Base-by-base conservation (phyloP, 35 echinoderm and acorn worm genomes). In the Ptychodera flava region DNA sequence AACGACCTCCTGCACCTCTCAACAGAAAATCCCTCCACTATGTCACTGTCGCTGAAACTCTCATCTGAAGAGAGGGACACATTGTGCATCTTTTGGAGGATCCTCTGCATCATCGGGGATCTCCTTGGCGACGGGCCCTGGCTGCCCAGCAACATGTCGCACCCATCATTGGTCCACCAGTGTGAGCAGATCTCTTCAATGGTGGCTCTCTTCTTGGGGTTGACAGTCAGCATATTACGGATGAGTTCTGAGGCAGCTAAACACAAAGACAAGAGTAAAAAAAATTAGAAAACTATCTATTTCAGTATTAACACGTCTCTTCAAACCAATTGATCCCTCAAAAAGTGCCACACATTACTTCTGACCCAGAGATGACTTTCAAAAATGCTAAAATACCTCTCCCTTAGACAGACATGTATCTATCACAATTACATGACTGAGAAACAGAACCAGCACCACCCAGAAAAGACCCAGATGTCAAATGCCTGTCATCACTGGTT, bases 201-300 rank as follows among this genome's bases (percentile, higher is more conserved):
- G 52, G 89, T 90, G 31, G 88, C 93, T 33, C 95, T 45, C 32
- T 92, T 92, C 30, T 87, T 88, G 33, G 95, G 85, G 79, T 94
- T 89, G 16, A 98, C 92, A 1, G 87, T 92, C 84, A 98, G 77
- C 80, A 98, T 83, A 28, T 79, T 84, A 30, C 85, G 85, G 35
- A 98, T 98, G 32, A 98, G 83, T 33, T 85, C 82, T 28, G 93
- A 91, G 86, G 90, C 92, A 91, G 87, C 95, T 98, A 38, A 22
- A 91, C 6, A 83, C 12, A 77, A 86, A 37, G 35, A 34, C 22
- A 93, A 91, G 16, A 52, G 16, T 77, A 90, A 75, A 16, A 77
- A 78, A 78, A 84, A 16, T 78, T 78, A 38, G n/a, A 36, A 33
- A 10, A 35, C 15, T 30, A 81, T 15, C 10, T 14, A 80, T 15